Evolutionary conservation across 2,113 vertebrate genomes (phyloP), one percentile per base, ranked within the genome.

Genomic region (Grus americana): DNA sequence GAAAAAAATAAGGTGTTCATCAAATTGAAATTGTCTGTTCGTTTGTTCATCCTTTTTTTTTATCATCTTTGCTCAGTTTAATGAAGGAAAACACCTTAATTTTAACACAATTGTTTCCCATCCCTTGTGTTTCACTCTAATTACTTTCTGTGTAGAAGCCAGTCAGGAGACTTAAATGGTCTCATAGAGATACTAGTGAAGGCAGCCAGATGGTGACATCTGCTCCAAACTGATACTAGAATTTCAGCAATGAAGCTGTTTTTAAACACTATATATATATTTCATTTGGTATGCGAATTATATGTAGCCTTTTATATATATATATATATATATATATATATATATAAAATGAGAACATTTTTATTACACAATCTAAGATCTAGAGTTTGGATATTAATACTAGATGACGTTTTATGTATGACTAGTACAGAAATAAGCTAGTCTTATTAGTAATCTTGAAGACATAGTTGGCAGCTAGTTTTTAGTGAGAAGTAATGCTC

Each of bases 161-260:
- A 91, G 79, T 81, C 68, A 87, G 66, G 70, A 97, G 62, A 65
- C 22, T 58, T 85, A 81, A 79, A 63, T 67, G 72, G 55, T 92
- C 63, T 95, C 57, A 44, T 2, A 86, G 81, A 93, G 32, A 59
- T 61, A 79, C 27, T 84, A 46, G 50, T 71, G 82, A 90, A 92
- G 21, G 47, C 84, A 92, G 61, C 40, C 93, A 95, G 86, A 89
- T 90, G 80, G 87, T 96, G 93, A 95, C 86, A 95, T 90, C 84
- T 94, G 79, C 61, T 95, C 57, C 47, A 90, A 83, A 88, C 4
- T 74, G n/a, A 73, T 83, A 80, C 6, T 44, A 80, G 55, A 90
- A 80, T 90, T 90, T 90, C 59, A 86, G 5, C 38, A 78, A 17
- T 30, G 46, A 78, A 76, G 15, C n/a, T 93, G 55, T n/a, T 94